These are phyloP conservation scores for Drosophila koepferae DNA, from an alignment of 2,888 invertebrate genomes.

Conservation along the genomic window DNA sequence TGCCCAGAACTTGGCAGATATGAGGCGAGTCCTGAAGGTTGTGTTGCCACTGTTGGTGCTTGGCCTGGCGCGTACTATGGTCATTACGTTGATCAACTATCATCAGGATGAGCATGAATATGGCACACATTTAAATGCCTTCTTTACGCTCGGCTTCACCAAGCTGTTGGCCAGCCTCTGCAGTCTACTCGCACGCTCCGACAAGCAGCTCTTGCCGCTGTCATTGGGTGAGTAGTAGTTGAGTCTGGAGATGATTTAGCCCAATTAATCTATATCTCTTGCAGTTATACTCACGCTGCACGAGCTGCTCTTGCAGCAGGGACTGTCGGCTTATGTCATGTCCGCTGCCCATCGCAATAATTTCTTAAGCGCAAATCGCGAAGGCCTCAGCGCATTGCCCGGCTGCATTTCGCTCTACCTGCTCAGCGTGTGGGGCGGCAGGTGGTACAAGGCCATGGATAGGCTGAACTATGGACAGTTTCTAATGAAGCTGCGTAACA, in stretches of 20 bases:
- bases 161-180: conserved; percentile 89
- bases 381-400: conserved; percentile 93
- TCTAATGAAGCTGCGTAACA: conserved; percentile 65
- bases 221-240: conserved; percentile 67
- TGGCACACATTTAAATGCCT: conserved; percentile 99
- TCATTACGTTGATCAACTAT: conserved; percentile 90
- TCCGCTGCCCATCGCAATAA: conserved; percentile 86
- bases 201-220: conserved; percentile 84
- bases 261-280: background rate
- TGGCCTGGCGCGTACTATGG: conserved; percentile 88
- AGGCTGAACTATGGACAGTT: conserved; percentile 65
- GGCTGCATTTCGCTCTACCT: conserved; percentile 95
- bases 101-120: conserved; percentile 96
- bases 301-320: conserved; percentile 88
- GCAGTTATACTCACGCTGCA: conserved; percentile 87
- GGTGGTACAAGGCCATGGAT: conserved; percentile 85
- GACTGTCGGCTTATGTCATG: conserved; percentile 91
- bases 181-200: conserved; percentile 50
- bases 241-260: too few relatives aligned
- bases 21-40: conserved; percentile 71
- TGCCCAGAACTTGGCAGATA: conserved; percentile 53
- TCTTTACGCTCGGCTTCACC: conserved; percentile 94
- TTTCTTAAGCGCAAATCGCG: conserved; percentile 93
- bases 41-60: conserved; percentile 86
- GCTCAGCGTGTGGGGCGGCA: conserved; percentile 88